Base-by-base conservation (phyloP, 2,797 vertebrate species). In the Huso huso region DNA sequence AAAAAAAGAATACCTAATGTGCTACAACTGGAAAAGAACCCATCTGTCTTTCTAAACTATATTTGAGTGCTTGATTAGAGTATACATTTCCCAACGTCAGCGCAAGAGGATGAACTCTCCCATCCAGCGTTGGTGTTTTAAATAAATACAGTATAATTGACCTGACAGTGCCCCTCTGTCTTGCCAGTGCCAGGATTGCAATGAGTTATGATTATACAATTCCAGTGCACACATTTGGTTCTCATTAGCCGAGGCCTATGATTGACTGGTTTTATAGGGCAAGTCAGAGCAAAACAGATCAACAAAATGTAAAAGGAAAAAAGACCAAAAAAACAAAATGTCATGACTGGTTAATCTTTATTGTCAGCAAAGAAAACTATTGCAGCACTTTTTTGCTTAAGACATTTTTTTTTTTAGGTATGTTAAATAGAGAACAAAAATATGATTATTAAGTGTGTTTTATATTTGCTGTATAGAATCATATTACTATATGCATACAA, bases 111-210 rank as follows among this genome's bases (percentile, higher is more conserved):
- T 79, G 81, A 88, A 86, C 82, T 83, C 79, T 90, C 82, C 81
- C 76, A 83, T 89, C 80, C 81, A 86, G 84, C 84, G 86, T 85
- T 80, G 85, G 83, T 87, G 86, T 85, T 62, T 85, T 88, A 88
- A 86, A 88, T 89, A 90, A 90, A 90, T 89, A 90, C 88, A 87
- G 81, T 86, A 84, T 90, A 89, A 91, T 89, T 90, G 86, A 83
- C 86, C 88, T 83, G 86, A 89, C 86, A 85, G 85, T 90, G 82
- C 86, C 86, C 86, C 74, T 80, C 86, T 90, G 87, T 87, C 87
- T 50, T 89, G 88, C 87, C 85, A 89, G 73, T 89, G 87, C 87
- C 88, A 89, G 86, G 83, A 88, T 87, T 82, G 79, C 81, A 86
- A 37, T 37, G 85, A 85, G 85, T 85, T 87, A 84, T 87, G 89